Conservation (phyloP, 2,797 vertebrate genomes). For the Notolepis coatsorum region DNA sequence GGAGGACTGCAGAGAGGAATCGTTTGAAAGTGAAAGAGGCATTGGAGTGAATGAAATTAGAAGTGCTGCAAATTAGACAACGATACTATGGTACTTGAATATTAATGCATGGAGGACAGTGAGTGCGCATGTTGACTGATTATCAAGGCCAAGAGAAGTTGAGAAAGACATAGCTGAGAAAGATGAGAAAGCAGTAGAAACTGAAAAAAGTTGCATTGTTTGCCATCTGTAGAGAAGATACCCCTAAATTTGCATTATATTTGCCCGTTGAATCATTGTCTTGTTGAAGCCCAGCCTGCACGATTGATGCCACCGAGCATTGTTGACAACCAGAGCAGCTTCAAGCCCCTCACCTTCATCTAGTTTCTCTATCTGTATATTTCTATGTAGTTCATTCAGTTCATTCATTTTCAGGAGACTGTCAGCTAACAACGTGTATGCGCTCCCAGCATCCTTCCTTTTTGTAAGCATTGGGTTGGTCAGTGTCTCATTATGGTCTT, state of each 20-base stretch:
- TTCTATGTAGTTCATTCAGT: too few species aligned
- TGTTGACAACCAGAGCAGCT: too few species aligned
- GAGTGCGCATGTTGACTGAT: background rate
- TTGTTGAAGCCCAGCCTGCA: too few species aligned
- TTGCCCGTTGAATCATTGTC: background rate
- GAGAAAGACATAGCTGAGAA: background rate
- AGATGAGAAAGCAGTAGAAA: background rate
- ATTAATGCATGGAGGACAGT: background rate
- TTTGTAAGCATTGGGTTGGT: too few species aligned
- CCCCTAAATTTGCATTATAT: background rate
- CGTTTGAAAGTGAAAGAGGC: background rate
- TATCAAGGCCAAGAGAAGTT: background rate
- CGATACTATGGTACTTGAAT: background rate
- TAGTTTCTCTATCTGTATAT: too few species aligned
- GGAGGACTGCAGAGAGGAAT: background rate
- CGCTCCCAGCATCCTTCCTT: too few species aligned
- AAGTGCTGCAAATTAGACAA: background rate
- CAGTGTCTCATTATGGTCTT: too few species aligned
- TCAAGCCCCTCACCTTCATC: too few species aligned
- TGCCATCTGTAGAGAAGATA: background rate
- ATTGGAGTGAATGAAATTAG: background rate
- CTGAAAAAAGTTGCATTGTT: background rate
- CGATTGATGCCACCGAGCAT: too few species aligned
- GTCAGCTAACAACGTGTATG: too few species aligned
- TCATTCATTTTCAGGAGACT: too few species aligned